Base-by-base conservation (phyloP, 2,888 invertebrate species). In the Actias luna region DNA sequence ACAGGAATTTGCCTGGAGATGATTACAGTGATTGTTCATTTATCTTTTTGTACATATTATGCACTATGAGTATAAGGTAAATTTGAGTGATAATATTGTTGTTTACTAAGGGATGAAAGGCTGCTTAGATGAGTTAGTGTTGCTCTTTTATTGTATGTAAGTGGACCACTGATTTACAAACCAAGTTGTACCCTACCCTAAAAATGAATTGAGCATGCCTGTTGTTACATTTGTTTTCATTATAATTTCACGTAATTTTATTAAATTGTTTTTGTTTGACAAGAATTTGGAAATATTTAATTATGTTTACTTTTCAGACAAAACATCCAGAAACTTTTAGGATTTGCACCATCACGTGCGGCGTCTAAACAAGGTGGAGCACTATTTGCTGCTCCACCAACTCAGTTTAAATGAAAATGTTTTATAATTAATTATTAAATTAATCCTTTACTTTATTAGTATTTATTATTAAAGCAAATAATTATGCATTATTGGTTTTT, bases 21-120 rank as follows among this genome's bases (percentile, higher is more conserved):
- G 99, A 99, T 85, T 99, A 97, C 84, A 98, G 98, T 5, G 99
- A 99, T 82, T 99, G 99, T 83, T 99, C 99, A 1, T 99, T 99
- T 84, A 99, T 99, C 80, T 99, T 99, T 88, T 93, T 99, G 63
- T 99, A 99, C 87, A 99, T 99, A 80, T 93, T 99, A 62, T 99
- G 99, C 88, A 99, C 99, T 35, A 99, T 99, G 99, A 99, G 99
- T 58, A 99, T 99, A 69, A 94, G 98, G 94, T 62, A 62, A 27
- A 18, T 18, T 7, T n/a, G n/a, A 39, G 7, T 39, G n/a, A 39
- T 39, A n/a, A 5, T 39, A 39, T 39, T 3, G 7, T 33, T 33
- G n/a, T n/a, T n/a, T n/a, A n/a, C n/a, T n/a, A n/a, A n/a, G n/a
- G n/a, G n/a, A n/a, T n/a, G n/a, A n/a, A n/a, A n/a, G n/a, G n/a